These are phyloP conservation scores for Tetraneura akinire DNA, from an alignment of 1,140 invertebrate genomes.

Conservation along the genomic window DNA sequence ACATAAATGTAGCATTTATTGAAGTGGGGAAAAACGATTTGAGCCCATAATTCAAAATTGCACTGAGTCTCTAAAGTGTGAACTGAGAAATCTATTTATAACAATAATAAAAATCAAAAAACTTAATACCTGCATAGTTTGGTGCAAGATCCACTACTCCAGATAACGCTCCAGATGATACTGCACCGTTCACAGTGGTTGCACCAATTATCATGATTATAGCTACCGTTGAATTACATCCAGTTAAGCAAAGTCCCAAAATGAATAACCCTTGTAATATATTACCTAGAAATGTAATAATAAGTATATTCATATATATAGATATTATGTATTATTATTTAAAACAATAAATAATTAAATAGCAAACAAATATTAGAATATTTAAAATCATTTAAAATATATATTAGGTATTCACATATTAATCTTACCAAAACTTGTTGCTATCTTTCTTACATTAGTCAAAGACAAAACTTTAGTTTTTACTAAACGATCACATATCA, in stretches of 20 bases:
- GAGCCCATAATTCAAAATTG: too few species aligned
- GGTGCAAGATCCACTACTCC: conserved; percentile 69
- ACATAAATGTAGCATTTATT: too few species aligned
- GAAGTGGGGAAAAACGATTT: too few species aligned
- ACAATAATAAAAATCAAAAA: too few species aligned
- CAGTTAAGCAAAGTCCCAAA: conserved; percentile 65
- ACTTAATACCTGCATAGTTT: conserved; percentile 70
- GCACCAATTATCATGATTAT: conserved; percentile 67
- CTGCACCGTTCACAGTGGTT: conserved; percentile 66
- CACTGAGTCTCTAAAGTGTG: too few species aligned
- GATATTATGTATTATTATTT: too few species aligned
- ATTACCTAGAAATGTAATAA: conserved; percentile 10
- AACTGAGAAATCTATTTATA: too few species aligned
- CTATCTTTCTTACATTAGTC: conserved; percentile 41
- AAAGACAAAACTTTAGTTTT: conserved; percentile 20
- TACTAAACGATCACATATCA: conserved; percentile 24
- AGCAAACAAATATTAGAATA: too few species aligned
- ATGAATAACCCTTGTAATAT: conserved; percentile 58
- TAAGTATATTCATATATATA: too few species aligned
- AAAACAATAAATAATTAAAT: too few species aligned
- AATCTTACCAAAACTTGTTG: conserved; percentile 46
- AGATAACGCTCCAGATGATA: conserved; percentile 67
- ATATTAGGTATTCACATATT: too few species aligned
- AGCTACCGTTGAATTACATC: conserved; percentile 66
- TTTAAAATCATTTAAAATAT: too few species aligned